phyloP scores from a whole-genome alignment of 2,888 invertebrate genomes.

The Tinea pellionella region DNA sequence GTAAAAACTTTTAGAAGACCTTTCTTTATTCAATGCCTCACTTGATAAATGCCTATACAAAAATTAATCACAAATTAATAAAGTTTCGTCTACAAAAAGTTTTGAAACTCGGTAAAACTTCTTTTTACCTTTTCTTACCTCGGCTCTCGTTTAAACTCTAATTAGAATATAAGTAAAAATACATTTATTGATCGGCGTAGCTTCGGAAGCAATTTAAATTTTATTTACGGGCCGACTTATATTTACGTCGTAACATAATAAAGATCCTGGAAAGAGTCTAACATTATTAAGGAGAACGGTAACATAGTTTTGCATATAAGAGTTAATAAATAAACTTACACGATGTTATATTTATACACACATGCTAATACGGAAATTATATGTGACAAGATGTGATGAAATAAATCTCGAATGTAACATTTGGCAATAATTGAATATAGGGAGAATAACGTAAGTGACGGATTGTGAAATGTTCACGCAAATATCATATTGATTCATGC shows the following conservation, averaged over 20 bases:
- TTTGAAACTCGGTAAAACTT: not conserved
- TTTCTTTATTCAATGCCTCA: not conserved
- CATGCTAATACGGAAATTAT: conserved; percentile 19
- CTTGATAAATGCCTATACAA: not conserved
- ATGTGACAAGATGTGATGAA: conserved; percentile 24
- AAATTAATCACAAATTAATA: not conserved
- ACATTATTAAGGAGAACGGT: not conserved
- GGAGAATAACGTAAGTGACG: conserved; percentile 31
- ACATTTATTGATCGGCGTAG: not conserved
- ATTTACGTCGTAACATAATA: not conserved
- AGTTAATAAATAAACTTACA: not conserved
- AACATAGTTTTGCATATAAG: not conserved
- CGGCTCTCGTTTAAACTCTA: not conserved
- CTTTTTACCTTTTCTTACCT: not conserved
- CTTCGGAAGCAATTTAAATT: not conserved
- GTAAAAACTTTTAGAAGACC: not conserved
- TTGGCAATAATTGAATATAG: conserved; percentile 55
- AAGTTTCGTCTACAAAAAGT: not conserved
- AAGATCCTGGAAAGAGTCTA: not conserved
- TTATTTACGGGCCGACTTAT: not conserved
- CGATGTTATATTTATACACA: not conserved
- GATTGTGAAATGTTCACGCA: conserved; percentile 19
- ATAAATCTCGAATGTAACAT: conserved; percentile 42
- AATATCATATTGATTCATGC: conserved; percentile 1
- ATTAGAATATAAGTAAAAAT: not conserved